Conservation (phyloP, 1,140 invertebrate species). For the Triops longicaudatus region DNA sequence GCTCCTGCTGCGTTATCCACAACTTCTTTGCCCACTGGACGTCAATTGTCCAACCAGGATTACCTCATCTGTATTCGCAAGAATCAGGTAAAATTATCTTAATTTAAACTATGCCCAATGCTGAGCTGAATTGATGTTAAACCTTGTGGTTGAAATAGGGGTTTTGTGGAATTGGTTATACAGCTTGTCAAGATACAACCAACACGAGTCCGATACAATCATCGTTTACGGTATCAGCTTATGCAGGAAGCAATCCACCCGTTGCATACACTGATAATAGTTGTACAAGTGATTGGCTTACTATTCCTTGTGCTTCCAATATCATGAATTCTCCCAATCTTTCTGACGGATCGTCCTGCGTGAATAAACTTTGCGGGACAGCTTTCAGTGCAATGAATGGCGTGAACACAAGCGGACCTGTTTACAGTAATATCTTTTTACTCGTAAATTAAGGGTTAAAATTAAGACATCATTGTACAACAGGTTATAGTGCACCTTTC, state of each 20-base stretch:
- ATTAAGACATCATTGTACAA: neutral
- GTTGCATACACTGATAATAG: neutral
- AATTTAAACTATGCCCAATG: neutral
- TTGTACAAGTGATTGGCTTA: neutral
- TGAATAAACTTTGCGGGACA: conserved; percentile 5
- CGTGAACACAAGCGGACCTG: conserved; percentile 21
- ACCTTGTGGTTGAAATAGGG: neutral
- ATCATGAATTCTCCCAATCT: neutral
- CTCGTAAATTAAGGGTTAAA: neutral
- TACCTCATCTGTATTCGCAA: conserved; percentile 25
- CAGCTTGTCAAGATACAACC: conserved; percentile 1
- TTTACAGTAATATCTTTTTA: conserved; percentile 24
- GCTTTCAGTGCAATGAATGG: neutral
- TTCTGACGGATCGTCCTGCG: neutral
- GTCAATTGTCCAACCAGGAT: conserved; percentile 23
- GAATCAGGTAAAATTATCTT: neutral
- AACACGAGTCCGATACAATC: neutral
- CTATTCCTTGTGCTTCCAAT: neutral
- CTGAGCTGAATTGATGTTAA: too few relatives aligned
- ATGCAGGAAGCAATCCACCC: neutral
- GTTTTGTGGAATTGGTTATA: conserved; percentile 25
- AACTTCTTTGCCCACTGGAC: conserved; percentile 33
- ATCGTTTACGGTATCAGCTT: neutral
- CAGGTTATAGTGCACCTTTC: conserved; percentile 32
- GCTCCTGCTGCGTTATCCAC: conserved; percentile 34